Conservation (phyloP, 2,113 vertebrate genomes). For the Phrynocephalus versicolor region DNA sequence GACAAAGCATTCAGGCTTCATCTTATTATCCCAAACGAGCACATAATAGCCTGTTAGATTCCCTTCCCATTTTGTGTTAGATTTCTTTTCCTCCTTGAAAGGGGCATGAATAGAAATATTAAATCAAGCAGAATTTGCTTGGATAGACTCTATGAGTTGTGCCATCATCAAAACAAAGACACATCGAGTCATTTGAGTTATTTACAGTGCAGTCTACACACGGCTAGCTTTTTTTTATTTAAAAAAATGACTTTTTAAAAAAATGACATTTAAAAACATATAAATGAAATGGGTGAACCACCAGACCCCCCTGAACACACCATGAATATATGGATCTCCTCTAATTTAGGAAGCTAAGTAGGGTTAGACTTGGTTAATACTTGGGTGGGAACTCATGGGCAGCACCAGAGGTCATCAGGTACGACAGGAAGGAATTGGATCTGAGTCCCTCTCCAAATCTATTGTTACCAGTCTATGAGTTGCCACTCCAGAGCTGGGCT, state of each 20-base stretch:
- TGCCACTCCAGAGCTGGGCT: too few species aligned
- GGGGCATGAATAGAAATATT: background rate
- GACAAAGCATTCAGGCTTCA: background rate
- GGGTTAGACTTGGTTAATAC: too few species aligned
- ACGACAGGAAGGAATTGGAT: too few species aligned
- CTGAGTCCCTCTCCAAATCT: too few species aligned
- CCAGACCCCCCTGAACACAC: too few species aligned
- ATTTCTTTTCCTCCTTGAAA: slow-evolving; percentile 4
- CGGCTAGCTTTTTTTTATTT: background rate
- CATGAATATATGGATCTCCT: too few species aligned
- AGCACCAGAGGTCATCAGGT: too few species aligned
- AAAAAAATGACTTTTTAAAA: background rate
- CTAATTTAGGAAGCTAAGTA: too few species aligned
- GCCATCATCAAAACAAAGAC: background rate
- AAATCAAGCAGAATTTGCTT: background rate
- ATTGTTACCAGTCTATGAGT: too few species aligned
- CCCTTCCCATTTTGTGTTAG: background rate
- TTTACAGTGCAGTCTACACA: too few species aligned
- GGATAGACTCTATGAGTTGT: background rate
- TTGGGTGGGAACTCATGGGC: too few species aligned
- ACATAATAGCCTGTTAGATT: background rate
- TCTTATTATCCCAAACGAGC: background rate
- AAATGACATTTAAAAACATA: background rate
- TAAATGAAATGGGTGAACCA: too few species aligned
- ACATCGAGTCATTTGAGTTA: slow-evolving; percentile 4